These are phyloP conservation scores for Oophaga sylvatica DNA, from an alignment of 2,797 vertebrate species.

Conservation along the genomic window DNA sequence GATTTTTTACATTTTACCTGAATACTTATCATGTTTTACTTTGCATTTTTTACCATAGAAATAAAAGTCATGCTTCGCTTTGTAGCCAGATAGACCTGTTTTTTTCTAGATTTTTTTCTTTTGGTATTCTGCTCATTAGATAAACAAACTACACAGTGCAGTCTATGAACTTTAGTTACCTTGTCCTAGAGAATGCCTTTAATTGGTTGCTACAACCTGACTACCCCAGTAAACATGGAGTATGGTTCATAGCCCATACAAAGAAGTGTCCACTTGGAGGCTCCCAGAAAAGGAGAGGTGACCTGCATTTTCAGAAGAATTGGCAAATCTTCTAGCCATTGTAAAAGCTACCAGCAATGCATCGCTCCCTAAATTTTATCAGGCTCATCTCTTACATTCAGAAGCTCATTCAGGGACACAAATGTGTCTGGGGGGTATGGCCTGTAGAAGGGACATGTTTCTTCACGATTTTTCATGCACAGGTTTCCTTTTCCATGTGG, in stretches of 20 bases:
- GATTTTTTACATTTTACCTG: not conserved
- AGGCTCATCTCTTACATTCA: no score
- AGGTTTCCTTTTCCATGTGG: no score
- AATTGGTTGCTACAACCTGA: not conserved
- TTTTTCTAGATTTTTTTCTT: not conserved
- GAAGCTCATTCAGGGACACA: no score
- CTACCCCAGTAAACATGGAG: not conserved
- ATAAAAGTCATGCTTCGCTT: not conserved
- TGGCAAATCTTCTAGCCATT: no score
- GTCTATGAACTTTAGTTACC: not conserved
- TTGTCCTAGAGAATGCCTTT: not conserved
- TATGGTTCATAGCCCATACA: not conserved
- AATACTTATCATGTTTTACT: not conserved
- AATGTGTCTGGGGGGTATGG: no score
- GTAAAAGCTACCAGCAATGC: no score
- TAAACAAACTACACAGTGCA: not conserved
- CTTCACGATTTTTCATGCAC: no score
- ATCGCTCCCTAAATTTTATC: no score
- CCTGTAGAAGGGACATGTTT: no score
- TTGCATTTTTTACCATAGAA: not conserved
- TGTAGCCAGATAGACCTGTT: not conserved
- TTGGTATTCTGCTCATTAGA: not conserved
- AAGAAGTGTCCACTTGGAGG: not conserved
- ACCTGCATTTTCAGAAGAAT: no score
- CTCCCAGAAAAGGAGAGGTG: no score